phyloP scores from a whole-genome alignment of 2,113 vertebrate species.

The Axis porcinus region DNA sequence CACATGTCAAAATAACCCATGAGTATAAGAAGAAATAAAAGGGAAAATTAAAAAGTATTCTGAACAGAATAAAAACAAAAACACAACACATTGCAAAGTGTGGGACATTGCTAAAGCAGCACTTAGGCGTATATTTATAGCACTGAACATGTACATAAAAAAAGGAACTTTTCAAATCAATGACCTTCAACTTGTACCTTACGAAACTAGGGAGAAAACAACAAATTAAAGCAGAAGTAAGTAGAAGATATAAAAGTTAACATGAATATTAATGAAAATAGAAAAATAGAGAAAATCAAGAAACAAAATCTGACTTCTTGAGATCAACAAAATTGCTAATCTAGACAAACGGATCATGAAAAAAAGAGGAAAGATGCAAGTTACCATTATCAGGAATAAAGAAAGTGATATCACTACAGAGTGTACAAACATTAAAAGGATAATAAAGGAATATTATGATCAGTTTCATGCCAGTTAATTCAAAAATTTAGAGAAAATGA shows the following conservation, averaged over 20 bases:
- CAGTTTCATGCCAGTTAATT: not conserved
- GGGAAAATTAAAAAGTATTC: not conserved
- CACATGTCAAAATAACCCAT: not conserved
- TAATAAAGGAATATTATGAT: not conserved
- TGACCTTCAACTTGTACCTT: not conserved
- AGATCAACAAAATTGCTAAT: not conserved
- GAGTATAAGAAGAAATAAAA: not conserved
- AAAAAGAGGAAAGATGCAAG: not conserved
- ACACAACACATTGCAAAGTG: not conserved
- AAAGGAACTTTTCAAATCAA: not conserved
- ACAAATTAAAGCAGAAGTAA: not conserved
- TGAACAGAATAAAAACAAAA: not conserved
- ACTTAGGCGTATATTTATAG: not conserved
- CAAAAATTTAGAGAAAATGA: not conserved
- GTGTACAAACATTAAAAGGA: not conserved
- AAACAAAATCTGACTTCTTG: not conserved
- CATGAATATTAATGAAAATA: not conserved
- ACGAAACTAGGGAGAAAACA: not conserved
- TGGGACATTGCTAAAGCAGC: not conserved
- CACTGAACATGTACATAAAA: not conserved
- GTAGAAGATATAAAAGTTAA: not conserved
- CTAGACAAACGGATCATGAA: not conserved
- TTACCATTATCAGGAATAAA: not conserved
- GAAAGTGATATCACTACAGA: not conserved
- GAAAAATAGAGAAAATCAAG: not conserved